Evolutionary conservation across 2,113 vertebrate genomes (phyloP).

Genomic region (human (Homo sapiens)): GRCh38 chr1:149245001-149245500

Average conservation of each 20-base stretch:
- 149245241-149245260: neutral
- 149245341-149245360: neutral
- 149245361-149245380: neutral
- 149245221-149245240: neutral
- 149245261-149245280: neutral
- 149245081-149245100: neutral
- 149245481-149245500: neutral
- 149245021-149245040: neutral
- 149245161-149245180: neutral
- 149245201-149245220: neutral
- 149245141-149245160: neutral
- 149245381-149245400: slow-evolving; percentile 8
- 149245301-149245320: neutral
- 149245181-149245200: neutral
- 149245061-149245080: neutral
- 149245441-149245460: neutral
- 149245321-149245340: neutral
- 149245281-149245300: neutral
- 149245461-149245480: neutral
- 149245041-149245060: neutral
- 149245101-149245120: neutral
- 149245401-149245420: neutral
- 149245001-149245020: neutral
- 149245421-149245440: neutral
- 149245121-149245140: neutral